phyloP scores from a whole-genome alignment of 2,113 vertebrate genomes.

The Phyllostomus discolor region DNA sequence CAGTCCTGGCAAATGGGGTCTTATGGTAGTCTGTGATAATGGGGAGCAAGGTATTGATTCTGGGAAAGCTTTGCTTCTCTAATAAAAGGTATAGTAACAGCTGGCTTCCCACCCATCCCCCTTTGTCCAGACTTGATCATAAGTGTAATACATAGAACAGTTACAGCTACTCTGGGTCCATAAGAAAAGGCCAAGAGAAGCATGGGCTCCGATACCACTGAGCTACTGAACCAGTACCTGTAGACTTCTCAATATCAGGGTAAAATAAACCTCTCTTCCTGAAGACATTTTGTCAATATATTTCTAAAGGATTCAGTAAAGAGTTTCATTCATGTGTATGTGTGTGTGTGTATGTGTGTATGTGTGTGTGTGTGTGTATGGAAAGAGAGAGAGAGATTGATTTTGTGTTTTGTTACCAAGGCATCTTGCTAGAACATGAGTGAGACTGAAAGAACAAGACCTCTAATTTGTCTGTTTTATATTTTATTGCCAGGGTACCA shows the following conservation, averaged over 20 bases:
- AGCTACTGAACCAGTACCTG: background rate
- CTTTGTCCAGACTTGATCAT: background rate
- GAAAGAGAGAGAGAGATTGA: background rate
- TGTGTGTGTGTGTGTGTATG: background rate
- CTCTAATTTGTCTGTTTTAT: background rate
- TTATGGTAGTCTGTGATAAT: background rate
- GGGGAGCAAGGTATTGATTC: background rate
- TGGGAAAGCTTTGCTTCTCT: background rate
- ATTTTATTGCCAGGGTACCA: background rate
- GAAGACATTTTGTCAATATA: background rate
- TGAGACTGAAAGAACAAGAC: background rate
- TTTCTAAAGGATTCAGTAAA: background rate
- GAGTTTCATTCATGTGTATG: too few species aligned
- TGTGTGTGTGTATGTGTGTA: too few species aligned
- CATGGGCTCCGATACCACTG: background rate
- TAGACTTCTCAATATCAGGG: background rate
- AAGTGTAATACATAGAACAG: background rate
- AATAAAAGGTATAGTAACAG: background rate
- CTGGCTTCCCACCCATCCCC: background rate
- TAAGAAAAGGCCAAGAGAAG: background rate
- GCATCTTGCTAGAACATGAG: background rate
- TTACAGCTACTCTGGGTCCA: background rate
- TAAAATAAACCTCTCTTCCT: background rate
- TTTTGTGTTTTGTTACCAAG: background rate
- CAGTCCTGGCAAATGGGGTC: background rate